These are phyloP conservation scores for Mastigias papua DNA, from an alignment of 30 jellyfish, hydroid and myxozoan genomes.

Conservation along the genomic window DNA sequence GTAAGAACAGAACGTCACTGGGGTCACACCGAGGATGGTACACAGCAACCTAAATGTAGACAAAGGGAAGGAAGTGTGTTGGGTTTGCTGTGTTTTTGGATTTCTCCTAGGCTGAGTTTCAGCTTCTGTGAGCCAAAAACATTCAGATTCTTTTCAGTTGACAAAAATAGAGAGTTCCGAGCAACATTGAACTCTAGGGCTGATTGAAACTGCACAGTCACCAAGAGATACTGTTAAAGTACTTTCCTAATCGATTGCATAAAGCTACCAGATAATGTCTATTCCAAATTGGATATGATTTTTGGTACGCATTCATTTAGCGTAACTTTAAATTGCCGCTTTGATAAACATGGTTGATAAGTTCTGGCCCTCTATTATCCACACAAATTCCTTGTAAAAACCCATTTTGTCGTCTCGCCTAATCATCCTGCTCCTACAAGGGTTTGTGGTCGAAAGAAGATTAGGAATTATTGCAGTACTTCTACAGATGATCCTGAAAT, in stretches of 20 bases:
- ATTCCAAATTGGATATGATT: neutral
- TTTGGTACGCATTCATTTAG: neutral
- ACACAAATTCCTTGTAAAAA: neutral
- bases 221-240: slow-evolving; percentile 1
- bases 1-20: too few relatives aligned
- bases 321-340: neutral
- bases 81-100: too few relatives aligned
- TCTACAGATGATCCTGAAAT: neutral
- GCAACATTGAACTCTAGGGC: neutral
- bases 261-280: neutral
- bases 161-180: neutral
- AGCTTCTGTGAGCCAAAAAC: neutral
- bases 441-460: neutral
- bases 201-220: neutral
- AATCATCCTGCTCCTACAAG: neutral
- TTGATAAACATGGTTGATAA: neutral
- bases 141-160: neutral
- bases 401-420: neutral
- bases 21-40: too few relatives aligned
- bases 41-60: too few relatives aligned
- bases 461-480: neutral
- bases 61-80: too few relatives aligned
- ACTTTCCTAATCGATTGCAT: neutral
- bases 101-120: too few relatives aligned
- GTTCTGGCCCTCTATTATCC: neutral